Percentiles rank a stretch among this genome's conserved stretches.
phyloP scores from a whole-genome alignment of 2,113 vertebrate species.

The Callipepla californica region DNA sequence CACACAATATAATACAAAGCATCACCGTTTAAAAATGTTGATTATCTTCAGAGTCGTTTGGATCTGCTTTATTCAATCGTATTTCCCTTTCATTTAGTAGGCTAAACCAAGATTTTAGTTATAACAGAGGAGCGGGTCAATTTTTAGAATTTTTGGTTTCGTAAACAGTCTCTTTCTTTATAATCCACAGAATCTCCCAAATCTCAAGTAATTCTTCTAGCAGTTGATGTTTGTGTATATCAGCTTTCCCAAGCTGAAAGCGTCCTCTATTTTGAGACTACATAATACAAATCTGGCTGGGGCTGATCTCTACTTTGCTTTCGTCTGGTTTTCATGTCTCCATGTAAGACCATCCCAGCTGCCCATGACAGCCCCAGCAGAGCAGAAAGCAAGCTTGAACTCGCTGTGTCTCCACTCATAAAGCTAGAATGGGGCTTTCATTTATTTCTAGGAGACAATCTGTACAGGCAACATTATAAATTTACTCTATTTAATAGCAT shows the following conservation, averaged over 20 bases:
- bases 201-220: slow-evolving; percentile 20
- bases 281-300: not conserved
- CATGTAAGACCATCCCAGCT: not conserved
- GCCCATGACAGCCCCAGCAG: not conserved
- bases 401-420: not conserved
- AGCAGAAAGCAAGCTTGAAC: fast-evolving
- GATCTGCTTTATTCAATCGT: not conserved
- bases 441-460: not conserved
- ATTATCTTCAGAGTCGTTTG: not conserved
- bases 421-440: not conserved
- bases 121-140: not conserved
- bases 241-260: slow-evolving; percentile 4
- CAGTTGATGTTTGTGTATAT: not conserved
- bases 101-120: slow-evolving; percentile 28
- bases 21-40: slow-evolving; percentile 26
- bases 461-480: not conserved
- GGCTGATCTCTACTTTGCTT: not conserved
- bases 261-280: not conserved
- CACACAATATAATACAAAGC: slow-evolving; percentile 20
- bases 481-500: not conserved
- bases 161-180: not conserved
- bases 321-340: not conserved
- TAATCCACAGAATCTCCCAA: slow-evolving; percentile 17
- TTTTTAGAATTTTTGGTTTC: not conserved
- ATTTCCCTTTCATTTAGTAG: slow-evolving; percentile 9